phyloP scores from a whole-genome alignment of 2,888 invertebrate species.

The Euphydryas editha region DNA sequence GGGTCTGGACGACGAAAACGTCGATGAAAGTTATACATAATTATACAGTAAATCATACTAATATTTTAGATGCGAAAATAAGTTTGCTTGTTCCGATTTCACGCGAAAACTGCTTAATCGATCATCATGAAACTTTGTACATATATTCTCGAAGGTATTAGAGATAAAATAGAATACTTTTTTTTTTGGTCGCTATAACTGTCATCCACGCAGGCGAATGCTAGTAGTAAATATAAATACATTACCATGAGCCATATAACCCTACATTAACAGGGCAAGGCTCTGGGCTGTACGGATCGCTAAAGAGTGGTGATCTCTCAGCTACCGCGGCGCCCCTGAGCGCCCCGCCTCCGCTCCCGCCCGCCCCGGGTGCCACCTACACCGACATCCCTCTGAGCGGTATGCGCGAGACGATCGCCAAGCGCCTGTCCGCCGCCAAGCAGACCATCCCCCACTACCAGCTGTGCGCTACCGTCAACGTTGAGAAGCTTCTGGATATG shows the following conservation, averaged over 20 bases:
- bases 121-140: no score
- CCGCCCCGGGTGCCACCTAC: slow-evolving; percentile 80
- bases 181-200: no score
- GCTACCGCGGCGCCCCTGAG: slow-evolving; percentile 46
- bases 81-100: no score
- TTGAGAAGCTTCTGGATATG: slow-evolving; percentile 91
- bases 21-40: no score
- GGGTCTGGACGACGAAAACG: no score
- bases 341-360: slow-evolving; percentile 57
- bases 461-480: slow-evolving; percentile 91
- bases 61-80: no score
- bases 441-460: slow-evolving; percentile 99
- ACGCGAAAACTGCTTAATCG: no score
- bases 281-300: slow-evolving; percentile 91
- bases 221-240: no score
- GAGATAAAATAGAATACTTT: no score
- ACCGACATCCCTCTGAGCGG: slow-evolving; percentile 92
- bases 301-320: slow-evolving; percentile 91
- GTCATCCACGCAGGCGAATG: no score
- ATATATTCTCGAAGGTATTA: no score
- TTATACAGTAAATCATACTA: no score
- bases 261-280: slow-evolving; percentile 82
- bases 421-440: slow-evolving; percentile 94
- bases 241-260: slow-evolving; percentile 41
- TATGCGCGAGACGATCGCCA: slow-evolving; percentile 95